Conservation (phyloP, 2,888 invertebrate genomes). For the Lepidocyrtinus sp. region DNA sequence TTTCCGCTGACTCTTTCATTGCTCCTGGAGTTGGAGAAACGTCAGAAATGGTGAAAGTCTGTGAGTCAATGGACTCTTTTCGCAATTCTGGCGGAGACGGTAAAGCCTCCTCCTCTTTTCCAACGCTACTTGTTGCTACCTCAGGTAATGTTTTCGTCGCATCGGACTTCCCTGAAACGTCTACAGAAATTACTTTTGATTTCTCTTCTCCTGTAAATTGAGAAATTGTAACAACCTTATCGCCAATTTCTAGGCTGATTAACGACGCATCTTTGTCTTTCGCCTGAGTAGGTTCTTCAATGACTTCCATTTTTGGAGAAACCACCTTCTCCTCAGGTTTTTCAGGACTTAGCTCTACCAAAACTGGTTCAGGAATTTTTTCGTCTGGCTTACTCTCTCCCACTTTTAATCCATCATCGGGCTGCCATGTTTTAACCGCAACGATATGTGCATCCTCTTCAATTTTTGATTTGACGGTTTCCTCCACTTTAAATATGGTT, state of each 20-base stretch:
- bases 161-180: conserved; percentile 41
- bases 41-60: conserved; percentile 26
- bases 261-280: conserved; percentile 38
- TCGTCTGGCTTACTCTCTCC: neutral
- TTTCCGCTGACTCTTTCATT: conserved; percentile 35
- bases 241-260: conserved; percentile 47
- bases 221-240: conserved; percentile 52
- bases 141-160: neutral
- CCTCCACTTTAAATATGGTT: conserved; percentile 51
- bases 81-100: conserved; percentile 22
- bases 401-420: conserved; percentile 30
- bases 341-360: conserved; percentile 10
- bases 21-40: conserved; percentile 18
- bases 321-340: neutral
- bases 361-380: conserved; percentile 5
- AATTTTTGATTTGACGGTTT: conserved; percentile 55
- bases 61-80: conserved; percentile 55
- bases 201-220: conserved; percentile 54
- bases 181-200: conserved; percentile 50
- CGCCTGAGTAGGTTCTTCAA: conserved; percentile 10
- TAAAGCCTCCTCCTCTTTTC: conserved; percentile 17
- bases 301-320: conserved; percentile 10
- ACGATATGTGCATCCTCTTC: conserved; percentile 49
- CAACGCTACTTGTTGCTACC: neutral
- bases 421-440: conserved; percentile 54